phyloP scores from a whole-genome alignment of 2,888 invertebrate species.

The Drosophila hamatofila region DNA sequence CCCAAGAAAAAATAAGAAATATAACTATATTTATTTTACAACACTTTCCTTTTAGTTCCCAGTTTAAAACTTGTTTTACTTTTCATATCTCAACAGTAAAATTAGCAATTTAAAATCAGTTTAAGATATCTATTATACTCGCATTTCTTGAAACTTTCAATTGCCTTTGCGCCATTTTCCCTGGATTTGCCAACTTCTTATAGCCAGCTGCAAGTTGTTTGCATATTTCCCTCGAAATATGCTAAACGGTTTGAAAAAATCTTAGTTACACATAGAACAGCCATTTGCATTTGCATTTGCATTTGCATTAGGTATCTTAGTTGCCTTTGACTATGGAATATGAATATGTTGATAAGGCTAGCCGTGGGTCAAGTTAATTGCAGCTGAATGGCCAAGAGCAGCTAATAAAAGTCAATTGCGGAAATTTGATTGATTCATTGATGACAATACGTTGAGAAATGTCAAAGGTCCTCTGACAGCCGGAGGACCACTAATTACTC shows the following conservation, averaged over 20 bases:
- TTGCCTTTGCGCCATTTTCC: conserved; percentile 18
- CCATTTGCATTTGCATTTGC: conserved; percentile 13
- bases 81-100: neutral
- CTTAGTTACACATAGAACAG: conserved; percentile 3
- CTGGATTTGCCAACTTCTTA: conserved; percentile 23
- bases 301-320: conserved; percentile 21
- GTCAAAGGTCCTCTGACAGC: conserved; percentile 12
- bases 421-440: neutral
- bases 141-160: conserved; percentile 19
- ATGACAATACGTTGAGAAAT: conserved; percentile 30
- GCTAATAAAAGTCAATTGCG: conserved; percentile 16
- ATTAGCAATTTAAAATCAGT: conserved; percentile 12
- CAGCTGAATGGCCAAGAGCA: conserved; percentile 23
- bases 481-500: conserved; percentile 31
- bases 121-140: neutral
- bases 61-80: neutral
- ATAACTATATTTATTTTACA: neutral
- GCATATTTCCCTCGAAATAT: conserved; percentile 39
- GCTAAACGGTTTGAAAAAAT: conserved; percentile 38
- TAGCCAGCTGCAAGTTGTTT: conserved; percentile 38
- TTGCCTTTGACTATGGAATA: neutral
- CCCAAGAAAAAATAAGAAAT: too few relatives aligned
- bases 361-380: conserved; percentile 36
- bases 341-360: conserved; percentile 12
- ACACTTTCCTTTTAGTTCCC: neutral